Base-by-base conservation (phyloP, 2,888 invertebrate species). In the Drosophila mimetica region DNA sequence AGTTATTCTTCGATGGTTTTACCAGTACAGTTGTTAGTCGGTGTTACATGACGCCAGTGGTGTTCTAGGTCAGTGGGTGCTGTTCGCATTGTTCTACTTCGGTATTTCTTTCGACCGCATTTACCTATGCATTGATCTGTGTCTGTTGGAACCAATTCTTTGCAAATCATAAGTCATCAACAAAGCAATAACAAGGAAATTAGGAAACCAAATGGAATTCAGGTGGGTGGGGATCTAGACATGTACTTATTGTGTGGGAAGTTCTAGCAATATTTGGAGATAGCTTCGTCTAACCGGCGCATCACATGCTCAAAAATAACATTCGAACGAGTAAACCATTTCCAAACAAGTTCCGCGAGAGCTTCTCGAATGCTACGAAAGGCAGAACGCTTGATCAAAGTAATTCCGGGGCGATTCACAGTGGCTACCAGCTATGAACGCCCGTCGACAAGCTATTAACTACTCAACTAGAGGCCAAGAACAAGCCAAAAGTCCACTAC, bases 401-500 rank as follows among this genome's bases (percentile, higher is more conserved):
- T 37, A 30, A 44, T 22, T 58, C 11, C 34, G 34, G 54, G 28
- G 22, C 16, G 1, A n/a, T 14, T 16, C 41, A 28, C 39, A 52
- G 52, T 20, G 39, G 9, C n/a, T 18, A 41, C 39, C 39, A 51
- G 25, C 51, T 37, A 28, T 41, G 53, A 52, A 42, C 22, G 42
- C 36, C 60, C 7, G 22, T 16, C 16, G 44, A 14, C 30, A 47
- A 66, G 53, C 52, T 65, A 65, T 11, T 22, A 51, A 64, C 63
- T 64, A 63, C 63, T 41, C 34, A 63, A 64, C 67, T 67, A 67
- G 37, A 44, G 69, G 53, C 66, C 65, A 52, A 46, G 41, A 65
- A 53, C 66, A 57, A 60, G 71, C 52, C 60, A 70, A 42, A 28
- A 71, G 48, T 41, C 14, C 65, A 79, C 72, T 80, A 86, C 77